phyloP scores from a whole-genome alignment of 1,140 invertebrate genomes.

The Ostrea denselamellosa region DNA sequence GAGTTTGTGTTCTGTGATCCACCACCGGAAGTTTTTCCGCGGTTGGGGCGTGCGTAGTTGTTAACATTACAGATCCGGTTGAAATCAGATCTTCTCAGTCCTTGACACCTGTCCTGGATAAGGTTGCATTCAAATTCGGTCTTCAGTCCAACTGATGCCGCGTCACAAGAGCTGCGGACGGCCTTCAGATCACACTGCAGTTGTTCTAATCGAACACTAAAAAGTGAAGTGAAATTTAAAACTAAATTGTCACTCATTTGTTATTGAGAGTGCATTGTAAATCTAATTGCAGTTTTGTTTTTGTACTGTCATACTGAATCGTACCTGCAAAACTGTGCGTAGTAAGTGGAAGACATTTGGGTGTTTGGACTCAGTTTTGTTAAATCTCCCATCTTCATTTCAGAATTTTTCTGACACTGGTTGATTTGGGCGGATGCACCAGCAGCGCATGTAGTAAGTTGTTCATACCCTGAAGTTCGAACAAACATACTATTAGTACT shows the following conservation, averaged over 20 bases:
- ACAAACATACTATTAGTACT: background rate
- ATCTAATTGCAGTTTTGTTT: background rate
- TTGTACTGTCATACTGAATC: background rate
- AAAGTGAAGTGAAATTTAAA: background rate
- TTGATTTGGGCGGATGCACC: background rate
- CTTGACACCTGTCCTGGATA: slow-evolving; percentile 61
- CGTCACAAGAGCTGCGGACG: slow-evolving; percentile 48
- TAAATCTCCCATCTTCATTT: slow-evolving; percentile 47
- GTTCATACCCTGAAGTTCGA: background rate
- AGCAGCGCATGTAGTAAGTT: background rate
- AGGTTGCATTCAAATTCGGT: slow-evolving; percentile 63
- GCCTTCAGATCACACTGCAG: slow-evolving; percentile 61
- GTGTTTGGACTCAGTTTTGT: background rate
- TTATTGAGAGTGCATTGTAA: background rate
- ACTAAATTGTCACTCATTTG: background rate
- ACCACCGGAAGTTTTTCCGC: background rate
- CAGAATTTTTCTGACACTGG: slow-evolving; percentile 44
- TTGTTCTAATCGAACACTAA: slow-evolving; percentile 61
- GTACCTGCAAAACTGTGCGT: slow-evolving; percentile 54
- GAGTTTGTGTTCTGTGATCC: background rate
- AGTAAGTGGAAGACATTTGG: slow-evolving; percentile 48
- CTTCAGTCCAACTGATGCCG: slow-evolving; percentile 57
- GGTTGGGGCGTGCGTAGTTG: slow-evolving; percentile 48
- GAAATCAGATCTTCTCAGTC: slow-evolving; percentile 52
- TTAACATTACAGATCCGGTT: slow-evolving; percentile 59